Evolutionary conservation across 2,113 vertebrate genomes (phyloP), one percentile per base, ranked within the genome.

Genomic region (Vombatus ursinus): DNA sequence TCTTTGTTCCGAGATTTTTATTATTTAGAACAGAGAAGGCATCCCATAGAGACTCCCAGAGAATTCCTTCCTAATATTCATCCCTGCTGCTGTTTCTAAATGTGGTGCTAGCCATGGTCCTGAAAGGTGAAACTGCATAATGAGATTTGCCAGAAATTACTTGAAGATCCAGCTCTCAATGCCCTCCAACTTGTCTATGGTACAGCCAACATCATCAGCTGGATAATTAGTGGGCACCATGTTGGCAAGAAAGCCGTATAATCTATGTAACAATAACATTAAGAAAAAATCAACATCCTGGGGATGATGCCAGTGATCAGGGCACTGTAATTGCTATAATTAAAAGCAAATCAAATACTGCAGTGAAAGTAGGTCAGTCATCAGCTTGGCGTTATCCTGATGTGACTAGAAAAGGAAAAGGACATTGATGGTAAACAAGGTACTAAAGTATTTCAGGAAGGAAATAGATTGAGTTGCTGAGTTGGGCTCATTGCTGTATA

Each of bases 281-380:
- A 98, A 97, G 92, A 91, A 94, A 97, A 97, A 91, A 52, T 95
- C 96, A 96, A 92, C 97, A 97, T 98, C 98, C 97, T 96, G 96
- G 96, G 93, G 97, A 97, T 50, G 94, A 92, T 92, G 97, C 97
- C 97, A 98, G 96, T 54, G 96, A 98, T 97, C 97, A 95, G 97
- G 96, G 94, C 95, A 96, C 52, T 97, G 96, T 98, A 98, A 98
- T 97, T 98, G 98, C 98, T 98, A 97, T 98, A 98, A 98, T 98
- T 98, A 98, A 98, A 98, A 98, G 95, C 93, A 97, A 98, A 97
- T 97, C 95, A 98, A 99, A 98, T 97, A 97, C 96, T 97, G 94
- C 90, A 97, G 93, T 61, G 94, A 98, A 98, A 98, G 97, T 98
- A 98, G 98, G 98, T 98, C 98, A 98, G 90, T 95, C 95, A 98